Conservation (phyloP, 2,797 vertebrate species). For the Neosilurus hyrtlii region DNA sequence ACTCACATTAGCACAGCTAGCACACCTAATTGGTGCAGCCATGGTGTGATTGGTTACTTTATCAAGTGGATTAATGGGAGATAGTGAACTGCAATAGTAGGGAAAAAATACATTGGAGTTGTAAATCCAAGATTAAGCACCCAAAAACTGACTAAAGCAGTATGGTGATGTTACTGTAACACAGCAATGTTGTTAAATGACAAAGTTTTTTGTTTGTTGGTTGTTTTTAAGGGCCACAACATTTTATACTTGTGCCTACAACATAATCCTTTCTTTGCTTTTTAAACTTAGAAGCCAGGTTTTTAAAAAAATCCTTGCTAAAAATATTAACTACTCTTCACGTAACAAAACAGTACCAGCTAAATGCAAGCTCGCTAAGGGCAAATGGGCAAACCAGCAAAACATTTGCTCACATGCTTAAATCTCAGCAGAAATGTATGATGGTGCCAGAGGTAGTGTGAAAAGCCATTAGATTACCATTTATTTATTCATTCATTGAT, state of each 20-base stretch:
- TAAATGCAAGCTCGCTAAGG: not conserved
- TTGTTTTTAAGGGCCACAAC: not conserved
- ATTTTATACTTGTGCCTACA: not conserved
- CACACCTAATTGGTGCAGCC: conserved; percentile 44
- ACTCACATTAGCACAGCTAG: conserved; percentile 35
- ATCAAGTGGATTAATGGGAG: conserved; percentile 38
- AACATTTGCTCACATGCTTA: not conserved
- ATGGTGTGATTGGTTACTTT: conserved; percentile 41
- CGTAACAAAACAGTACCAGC: not conserved
- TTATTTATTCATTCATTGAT: too few relatives aligned
- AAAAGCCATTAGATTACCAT: not conserved
- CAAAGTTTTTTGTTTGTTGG: too few relatives aligned
- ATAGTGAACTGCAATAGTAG: not conserved
- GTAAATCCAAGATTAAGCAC: not conserved
- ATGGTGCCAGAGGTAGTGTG: not conserved
- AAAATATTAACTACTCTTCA: not conserved
- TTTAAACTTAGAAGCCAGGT: not conserved
- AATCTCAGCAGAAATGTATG: not conserved
- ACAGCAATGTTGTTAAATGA: too few relatives aligned
- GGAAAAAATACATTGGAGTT: not conserved
- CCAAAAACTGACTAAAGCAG: not conserved
- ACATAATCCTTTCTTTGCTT: not conserved
- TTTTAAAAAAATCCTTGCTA: not conserved
- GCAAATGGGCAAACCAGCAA: not conserved
- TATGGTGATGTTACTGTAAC: too few relatives aligned